Evolutionary conservation across 2,888 invertebrate genomes (phyloP).

Genomic region (Cepaea hortensis): DNA sequence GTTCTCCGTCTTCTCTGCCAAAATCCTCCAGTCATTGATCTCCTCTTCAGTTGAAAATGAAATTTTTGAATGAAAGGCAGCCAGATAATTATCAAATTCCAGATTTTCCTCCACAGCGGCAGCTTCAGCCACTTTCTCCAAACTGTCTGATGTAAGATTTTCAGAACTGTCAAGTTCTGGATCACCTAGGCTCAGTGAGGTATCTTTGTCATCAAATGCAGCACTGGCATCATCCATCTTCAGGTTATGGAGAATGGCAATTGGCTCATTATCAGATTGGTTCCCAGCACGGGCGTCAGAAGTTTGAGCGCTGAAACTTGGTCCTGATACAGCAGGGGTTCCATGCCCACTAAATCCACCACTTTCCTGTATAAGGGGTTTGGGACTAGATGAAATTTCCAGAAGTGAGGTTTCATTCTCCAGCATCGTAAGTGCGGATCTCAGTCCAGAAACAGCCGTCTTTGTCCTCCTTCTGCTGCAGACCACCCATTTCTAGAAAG

Average conservation of each 20-base stretch:
- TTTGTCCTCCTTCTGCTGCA: too few relatives aligned
- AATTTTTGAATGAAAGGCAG: constrained; percentile 43
- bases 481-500: too few relatives aligned
- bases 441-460: too few relatives aligned
- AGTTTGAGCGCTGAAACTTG: too few relatives aligned
- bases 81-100: constrained; percentile 56
- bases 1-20: constrained; percentile 34
- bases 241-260: constrained; percentile 67
- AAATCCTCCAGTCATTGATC: constrained; percentile 6
- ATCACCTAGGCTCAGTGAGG: constrained; percentile 61
- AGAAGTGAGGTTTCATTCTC: too few relatives aligned
- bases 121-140: neutral
- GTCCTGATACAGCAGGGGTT: too few relatives aligned
- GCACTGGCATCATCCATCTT: constrained; percentile 53
- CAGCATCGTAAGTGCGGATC: too few relatives aligned
- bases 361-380: too few relatives aligned
- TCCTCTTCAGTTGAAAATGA: constrained; percentile 39
- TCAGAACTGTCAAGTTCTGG: constrained; percentile 19
- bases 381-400: too few relatives aligned
- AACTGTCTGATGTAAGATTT: neutral
- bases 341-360: too few relatives aligned
- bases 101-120: neutral
- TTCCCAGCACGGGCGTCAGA: too few relatives aligned
- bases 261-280: constrained; percentile 63
- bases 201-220: constrained; percentile 67